A percentile compares a stretch with the other conserved stretches of the same genome.
phyloP scores from a whole-genome alignment of 2,113 vertebrate genomes.

The Hyaena hyaena region DNA sequence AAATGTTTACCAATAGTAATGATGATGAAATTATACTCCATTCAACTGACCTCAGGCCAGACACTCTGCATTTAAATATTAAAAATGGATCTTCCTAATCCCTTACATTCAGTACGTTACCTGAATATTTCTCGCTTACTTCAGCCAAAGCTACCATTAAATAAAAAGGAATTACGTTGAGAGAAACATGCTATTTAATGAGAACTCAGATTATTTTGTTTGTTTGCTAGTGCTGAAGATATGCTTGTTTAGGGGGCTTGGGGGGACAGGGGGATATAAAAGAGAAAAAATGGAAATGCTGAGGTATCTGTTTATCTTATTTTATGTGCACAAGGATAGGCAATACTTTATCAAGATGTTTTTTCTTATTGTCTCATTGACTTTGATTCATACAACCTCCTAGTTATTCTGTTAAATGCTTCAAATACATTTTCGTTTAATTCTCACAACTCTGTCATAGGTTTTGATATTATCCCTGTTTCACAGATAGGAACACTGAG shows the following conservation, averaged over 20 bases:
- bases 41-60: background rate
- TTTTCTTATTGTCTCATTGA: background rate
- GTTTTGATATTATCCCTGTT: background rate
- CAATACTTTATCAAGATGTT: background rate
- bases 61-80: background rate
- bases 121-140: background rate
- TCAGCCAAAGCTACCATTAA: background rate
- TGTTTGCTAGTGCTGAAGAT: background rate
- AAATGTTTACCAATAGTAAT: background rate
- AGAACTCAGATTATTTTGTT: background rate
- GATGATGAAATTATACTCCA: background rate
- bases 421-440: background rate
- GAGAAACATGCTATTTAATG: background rate
- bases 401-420: background rate
- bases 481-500: background rate
- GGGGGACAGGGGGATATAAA: background rate
- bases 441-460: background rate
- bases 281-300: background rate
- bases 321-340: background rate
- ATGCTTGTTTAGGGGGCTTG: background rate
- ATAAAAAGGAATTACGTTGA: background rate
- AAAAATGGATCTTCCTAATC: background rate
- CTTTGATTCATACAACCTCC: background rate
- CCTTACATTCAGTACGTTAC: background rate
- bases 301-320: background rate